phyloP scores from a whole-genome alignment of 2,113 vertebrate genomes.

The Crotalus horridus region DNA sequence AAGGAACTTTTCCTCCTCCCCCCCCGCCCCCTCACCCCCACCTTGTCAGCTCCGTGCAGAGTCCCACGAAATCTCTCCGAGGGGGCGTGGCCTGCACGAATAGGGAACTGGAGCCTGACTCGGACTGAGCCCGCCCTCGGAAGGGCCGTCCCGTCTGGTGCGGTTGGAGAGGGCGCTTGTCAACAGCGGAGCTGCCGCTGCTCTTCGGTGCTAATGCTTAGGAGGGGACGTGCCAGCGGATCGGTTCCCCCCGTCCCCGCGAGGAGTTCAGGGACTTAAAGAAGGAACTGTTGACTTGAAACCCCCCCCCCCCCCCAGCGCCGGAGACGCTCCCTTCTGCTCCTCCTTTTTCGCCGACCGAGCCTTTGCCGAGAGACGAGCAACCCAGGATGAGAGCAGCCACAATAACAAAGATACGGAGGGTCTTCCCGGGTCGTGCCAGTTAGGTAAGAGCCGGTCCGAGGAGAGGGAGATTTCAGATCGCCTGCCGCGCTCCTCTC shows the following conservation, averaged over 20 bases:
- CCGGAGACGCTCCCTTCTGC: neutral
- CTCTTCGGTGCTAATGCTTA: neutral
- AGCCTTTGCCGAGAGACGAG: neutral
- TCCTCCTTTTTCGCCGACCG: neutral
- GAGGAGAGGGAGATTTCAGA: neutral
- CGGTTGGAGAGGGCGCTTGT: neutral
- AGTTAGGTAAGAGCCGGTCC: neutral
- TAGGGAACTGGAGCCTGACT: neutral
- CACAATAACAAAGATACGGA: neutral
- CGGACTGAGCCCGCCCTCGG: neutral
- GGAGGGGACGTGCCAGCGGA: neutral
- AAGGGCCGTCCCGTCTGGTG: neutral
- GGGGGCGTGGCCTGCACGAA: neutral
- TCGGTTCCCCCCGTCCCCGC: neutral
- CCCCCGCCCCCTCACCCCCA: too few species aligned
- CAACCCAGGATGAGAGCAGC: neutral
- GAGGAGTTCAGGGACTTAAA: neutral
- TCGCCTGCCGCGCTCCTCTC: neutral
- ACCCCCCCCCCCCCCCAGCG: neutral
- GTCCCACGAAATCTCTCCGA: neutral
- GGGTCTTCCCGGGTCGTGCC: neutral
- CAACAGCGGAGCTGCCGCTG: neutral
- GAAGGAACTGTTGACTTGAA: neutral
- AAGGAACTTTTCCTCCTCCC: neutral
- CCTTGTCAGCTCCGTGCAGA: neutral